Conservation (phyloP, 2,113 vertebrate genomes). For the human (Homo sapiens) region DNA sequence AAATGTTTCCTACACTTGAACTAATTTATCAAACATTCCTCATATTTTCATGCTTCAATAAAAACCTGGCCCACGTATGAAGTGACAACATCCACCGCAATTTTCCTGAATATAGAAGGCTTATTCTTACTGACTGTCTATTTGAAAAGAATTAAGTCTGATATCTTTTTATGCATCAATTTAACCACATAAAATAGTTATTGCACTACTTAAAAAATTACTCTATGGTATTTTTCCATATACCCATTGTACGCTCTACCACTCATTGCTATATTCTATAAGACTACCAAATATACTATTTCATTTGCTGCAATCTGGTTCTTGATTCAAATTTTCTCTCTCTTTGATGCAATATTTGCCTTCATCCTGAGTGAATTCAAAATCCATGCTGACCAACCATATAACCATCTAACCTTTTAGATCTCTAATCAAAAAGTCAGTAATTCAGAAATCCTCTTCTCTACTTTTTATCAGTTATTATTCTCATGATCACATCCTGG, state of each 20-base stretch:
- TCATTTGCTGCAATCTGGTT: not conserved
- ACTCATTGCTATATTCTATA: not conserved
- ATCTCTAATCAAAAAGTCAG: not conserved
- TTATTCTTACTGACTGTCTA: not conserved
- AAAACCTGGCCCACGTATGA: not conserved
- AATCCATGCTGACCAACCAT: not conserved
- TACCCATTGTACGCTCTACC: not conserved
- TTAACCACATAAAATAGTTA: not conserved
- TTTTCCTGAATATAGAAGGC: not conserved
- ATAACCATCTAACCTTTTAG: not conserved
- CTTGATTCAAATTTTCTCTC: not conserved
- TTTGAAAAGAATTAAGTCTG: not conserved
- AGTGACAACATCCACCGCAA: not conserved
- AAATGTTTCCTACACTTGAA: not conserved
- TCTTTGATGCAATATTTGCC: not conserved
- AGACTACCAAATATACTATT: not conserved
- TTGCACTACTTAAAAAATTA: not conserved
- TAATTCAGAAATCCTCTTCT: not conserved
- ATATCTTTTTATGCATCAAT: not conserved
- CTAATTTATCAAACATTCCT: not conserved
- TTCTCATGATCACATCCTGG: not conserved
- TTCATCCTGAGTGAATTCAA: not conserved
- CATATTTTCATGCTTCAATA: not conserved
- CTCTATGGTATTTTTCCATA: not conserved
- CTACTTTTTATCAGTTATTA: not conserved